phyloP scores from a whole-genome alignment of 2,888 invertebrate genomes.

The Digitonthophagus gazella region DNA sequence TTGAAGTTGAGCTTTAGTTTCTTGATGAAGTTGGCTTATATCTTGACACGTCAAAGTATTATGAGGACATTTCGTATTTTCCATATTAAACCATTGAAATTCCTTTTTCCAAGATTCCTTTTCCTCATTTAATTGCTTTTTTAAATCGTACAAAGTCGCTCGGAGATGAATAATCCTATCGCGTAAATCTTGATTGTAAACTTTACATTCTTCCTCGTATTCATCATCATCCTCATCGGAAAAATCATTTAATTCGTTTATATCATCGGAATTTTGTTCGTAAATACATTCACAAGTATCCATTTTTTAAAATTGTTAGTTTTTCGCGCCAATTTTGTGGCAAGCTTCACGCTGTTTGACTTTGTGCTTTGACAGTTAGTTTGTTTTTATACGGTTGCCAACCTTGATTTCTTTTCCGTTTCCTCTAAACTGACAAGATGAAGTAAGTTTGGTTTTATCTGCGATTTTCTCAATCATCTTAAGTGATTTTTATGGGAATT shows the following conservation, averaged over 20 bases:
- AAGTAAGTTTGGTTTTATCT: constrained; percentile 39
- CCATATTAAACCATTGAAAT: constrained; percentile 27
- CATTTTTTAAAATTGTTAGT: not conserved
- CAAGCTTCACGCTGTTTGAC: not conserved
- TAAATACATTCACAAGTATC: constrained; percentile 9
- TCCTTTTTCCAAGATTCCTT: constrained; percentile 46
- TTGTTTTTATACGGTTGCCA: constrained; percentile 6
- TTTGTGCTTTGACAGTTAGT: constrained; percentile 1
- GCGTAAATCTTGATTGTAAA: constrained; percentile 37
- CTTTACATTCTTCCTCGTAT: constrained; percentile 3
- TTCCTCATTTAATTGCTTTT: constrained; percentile 42
- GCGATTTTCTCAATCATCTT: constrained; percentile 18
- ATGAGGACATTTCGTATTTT: not conserved
- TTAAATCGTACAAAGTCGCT: constrained; percentile 40
- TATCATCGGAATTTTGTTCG: constrained; percentile 12
- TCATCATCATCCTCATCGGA: constrained; percentile 6
- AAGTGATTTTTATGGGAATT: not conserved
- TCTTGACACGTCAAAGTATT: constrained; percentile 37
- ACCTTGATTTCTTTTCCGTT: constrained; percentile 25
- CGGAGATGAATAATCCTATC: constrained; percentile 41
- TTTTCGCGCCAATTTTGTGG: constrained; percentile 2
- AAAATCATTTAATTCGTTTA: constrained; percentile 5
- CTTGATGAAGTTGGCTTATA: constrained; percentile 41
- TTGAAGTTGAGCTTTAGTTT: constrained; percentile 41
- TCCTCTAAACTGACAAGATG: constrained; percentile 36